These are phyloP conservation scores for Harpalus rufipes DNA, from an alignment of 2,888 invertebrate species.

Conservation along the genomic window DNA sequence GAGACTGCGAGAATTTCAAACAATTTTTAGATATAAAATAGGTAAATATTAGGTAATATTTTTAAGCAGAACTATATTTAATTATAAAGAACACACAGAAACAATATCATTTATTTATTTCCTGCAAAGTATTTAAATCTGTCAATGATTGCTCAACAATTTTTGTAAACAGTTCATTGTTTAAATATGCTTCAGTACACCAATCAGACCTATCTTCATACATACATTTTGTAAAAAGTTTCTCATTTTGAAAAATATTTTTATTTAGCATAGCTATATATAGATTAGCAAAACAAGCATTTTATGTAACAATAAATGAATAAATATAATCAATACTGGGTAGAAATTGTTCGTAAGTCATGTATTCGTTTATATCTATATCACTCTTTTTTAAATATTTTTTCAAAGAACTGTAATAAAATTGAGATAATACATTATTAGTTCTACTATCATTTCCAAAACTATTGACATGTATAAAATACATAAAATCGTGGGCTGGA, in stretches of 20 bases:
- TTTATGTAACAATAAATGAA: conserved; percentile 27
- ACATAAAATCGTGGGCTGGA: conserved; percentile 82
- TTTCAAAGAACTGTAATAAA: conserved; percentile 68
- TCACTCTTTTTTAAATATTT: conserved; percentile 43
- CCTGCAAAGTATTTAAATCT: conserved; percentile 36
- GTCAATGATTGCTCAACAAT: conserved; percentile 33
- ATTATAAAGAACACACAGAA: neutral
- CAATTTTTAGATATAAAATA: no score
- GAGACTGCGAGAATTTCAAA: no score
- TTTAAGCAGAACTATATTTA: no score
- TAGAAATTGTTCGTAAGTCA: conserved; percentile 54
- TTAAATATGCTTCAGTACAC: conserved; percentile 44
- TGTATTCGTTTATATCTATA: conserved; percentile 59
- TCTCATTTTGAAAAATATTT: conserved; percentile 4
- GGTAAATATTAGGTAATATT: no score
- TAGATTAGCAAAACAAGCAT: conserved; percentile 38
- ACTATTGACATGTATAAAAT: conserved; percentile 69
- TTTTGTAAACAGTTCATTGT: conserved; percentile 43
- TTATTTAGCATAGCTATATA: conserved; percentile 15
- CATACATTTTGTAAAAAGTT: conserved; percentile 29
- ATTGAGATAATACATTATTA: conserved; percentile 67
- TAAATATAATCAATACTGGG: conserved; percentile 47
- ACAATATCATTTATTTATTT: neutral
- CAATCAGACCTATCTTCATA: conserved; percentile 41
- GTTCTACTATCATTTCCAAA: conserved; percentile 1